Evolutionary conservation across 1,140 invertebrate genomes (phyloP), one percentile per base, ranked within the genome.

Genomic region (Pissodes strobi): DNA sequence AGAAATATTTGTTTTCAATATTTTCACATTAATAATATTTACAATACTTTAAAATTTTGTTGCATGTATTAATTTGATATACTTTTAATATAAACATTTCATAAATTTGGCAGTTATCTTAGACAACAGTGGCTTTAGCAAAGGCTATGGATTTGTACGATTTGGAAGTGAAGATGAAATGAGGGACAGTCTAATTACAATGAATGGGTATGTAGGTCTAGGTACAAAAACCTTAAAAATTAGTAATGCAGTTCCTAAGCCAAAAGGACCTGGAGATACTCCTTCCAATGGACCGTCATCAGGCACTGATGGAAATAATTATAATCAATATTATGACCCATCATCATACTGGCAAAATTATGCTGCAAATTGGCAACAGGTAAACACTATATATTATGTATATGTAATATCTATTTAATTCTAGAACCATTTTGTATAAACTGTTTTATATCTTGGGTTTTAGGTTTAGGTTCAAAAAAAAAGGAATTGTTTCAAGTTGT

Each of bases 61-160:
- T n/a, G n/a, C n/a, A n/a, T n/a, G n/a, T n/a, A n/a, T n/a, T n/a
- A n/a, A n/a, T n/a, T n/a, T n/a, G n/a, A n/a, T n/a, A n/a, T n/a
- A n/a, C n/a, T n/a, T n/a, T n/a, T n/a, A n/a, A n/a, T n/a, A n/a
- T n/a, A n/a, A n/a, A n/a, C n/a, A n/a, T n/a, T n/a, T n/a, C n/a
- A n/a, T n/a, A n/a, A n/a, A 27, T 27, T 71, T 65, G 77, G 80
- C 27, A 90, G 94, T 96, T 51, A 94, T 97, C 66, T 80, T 95
- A 62, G 93, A 95, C 73, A 87, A 83, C 68, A 86, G 88, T 72
- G 95, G 95, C 10, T 91, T 93, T 69, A 96, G 93, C 71, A 95
- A 95, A 82, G 95, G 95, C 27, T 98, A 96, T 79, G 96, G 95
- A n/a, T 98, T 98, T 83, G 92, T 98, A 1, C 83, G 93, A 70